Evolutionary conservation across 1,140 invertebrate species (phyloP).

Genomic region (Kradibia gibbosae): DNA sequence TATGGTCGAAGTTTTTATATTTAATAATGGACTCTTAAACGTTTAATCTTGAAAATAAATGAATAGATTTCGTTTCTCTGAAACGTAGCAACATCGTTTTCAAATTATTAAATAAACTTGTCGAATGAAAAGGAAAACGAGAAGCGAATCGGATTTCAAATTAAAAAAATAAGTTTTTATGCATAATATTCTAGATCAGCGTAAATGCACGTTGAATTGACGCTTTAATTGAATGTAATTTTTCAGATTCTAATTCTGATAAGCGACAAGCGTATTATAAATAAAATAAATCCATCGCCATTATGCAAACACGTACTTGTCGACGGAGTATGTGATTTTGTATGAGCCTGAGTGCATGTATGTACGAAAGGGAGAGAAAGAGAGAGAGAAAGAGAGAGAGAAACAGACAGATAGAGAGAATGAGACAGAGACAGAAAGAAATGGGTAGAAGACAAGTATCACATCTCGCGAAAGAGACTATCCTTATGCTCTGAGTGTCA

Average conservation of each 20-base stretch:
- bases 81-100: not conserved
- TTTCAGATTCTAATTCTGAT: not conserved
- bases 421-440: not conserved
- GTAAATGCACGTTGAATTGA: not conserved
- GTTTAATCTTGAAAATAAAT: not conserved
- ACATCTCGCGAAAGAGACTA: conserved; percentile 11
- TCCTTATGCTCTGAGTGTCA: conserved; percentile 37
- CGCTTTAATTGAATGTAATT: conserved; percentile 45
- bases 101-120: conserved; percentile 12
- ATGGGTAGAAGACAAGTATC: conserved; percentile 26
- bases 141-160: conserved; percentile 28
- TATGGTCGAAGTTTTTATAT: not conserved
- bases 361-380: not conserved
- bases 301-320: conserved; percentile 25
- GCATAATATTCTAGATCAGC: conserved; percentile 9
- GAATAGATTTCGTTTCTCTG: not conserved
- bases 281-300: conserved; percentile 27
- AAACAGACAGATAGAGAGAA: not conserved
- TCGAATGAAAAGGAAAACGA: not conserved
- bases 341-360: not conserved
- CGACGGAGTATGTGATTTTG: too few species aligned
- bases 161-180: not conserved
- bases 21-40: not conserved
- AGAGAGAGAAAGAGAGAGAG: not conserved
- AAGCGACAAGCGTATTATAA: not conserved